Percentiles rank a stretch among this genome's conserved stretches.
These are phyloP conservation scores for Shinisaurus crocodilurus DNA, from an alignment of 2,113 vertebrate species.

Conservation along the genomic window DNA sequence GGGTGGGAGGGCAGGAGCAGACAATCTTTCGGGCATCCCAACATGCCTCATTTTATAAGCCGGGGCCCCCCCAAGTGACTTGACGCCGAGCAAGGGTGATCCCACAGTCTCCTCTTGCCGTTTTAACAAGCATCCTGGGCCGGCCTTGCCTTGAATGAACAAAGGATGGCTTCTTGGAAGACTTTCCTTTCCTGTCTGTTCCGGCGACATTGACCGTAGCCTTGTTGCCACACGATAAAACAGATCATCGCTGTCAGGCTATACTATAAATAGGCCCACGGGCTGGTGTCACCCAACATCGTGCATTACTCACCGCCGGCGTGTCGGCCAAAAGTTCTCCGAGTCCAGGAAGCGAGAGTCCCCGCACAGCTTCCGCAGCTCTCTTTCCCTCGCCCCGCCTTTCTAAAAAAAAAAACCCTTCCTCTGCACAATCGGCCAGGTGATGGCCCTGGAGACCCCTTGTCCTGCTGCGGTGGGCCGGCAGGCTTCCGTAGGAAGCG, in stretches of 20 bases:
- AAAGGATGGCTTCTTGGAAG: background rate
- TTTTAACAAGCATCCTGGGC: background rate
- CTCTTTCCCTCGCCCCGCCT: slow-evolving; percentile 39
- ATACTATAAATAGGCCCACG: slow-evolving; percentile 63
- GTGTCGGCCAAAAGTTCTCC: slow-evolving; percentile 57
- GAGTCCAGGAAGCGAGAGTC: slow-evolving; percentile 45
- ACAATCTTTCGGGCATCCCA: background rate
- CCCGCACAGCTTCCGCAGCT: slow-evolving; percentile 23
- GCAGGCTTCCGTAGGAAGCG: background rate
- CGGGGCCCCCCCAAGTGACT: background rate
- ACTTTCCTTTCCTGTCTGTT: background rate
- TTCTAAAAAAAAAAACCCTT: background rate
- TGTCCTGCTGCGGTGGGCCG: background rate
- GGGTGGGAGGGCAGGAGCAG: background rate
- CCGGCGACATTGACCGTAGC: background rate
- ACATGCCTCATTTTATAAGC: background rate
- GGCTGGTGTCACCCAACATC: slow-evolving; percentile 25
- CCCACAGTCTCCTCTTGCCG: fast-evolving
- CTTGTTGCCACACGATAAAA: background rate
- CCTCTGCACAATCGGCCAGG: background rate
- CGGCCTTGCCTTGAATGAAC: background rate
- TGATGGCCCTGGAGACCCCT: background rate
- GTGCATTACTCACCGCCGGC: slow-evolving; percentile 27
- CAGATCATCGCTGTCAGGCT: background rate
- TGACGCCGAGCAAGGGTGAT: background rate